Evolutionary conservation across 2,797 vertebrate genomes (phyloP), one percentile per base, ranked within the genome.

Genomic region (Danio kyathit): DNA sequence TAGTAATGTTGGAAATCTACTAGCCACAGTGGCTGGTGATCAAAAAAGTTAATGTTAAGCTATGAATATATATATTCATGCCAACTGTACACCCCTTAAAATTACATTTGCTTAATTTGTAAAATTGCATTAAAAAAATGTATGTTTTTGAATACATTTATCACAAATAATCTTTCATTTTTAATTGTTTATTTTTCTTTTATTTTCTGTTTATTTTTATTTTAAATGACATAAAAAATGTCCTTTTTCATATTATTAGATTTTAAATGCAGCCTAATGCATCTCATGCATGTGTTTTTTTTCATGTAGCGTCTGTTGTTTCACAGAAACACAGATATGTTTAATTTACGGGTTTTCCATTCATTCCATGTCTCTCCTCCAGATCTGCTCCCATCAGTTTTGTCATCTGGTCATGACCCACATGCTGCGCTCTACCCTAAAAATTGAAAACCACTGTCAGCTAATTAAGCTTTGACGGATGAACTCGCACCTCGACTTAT

Each of bases 401-500:
- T 70, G 9, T 52, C 21, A 14, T 54, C 49, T 54, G 10, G 9
- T 70, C 48, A 40, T 61, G 13, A 61, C 59, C 59, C 14, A 61
- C 6, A 16, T 40, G 13, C 38, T 70, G 16, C n/a, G 2, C 17
- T 54, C 43, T 7, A 7, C n/a, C 44, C n/a, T 65, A 48, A 48
- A 48, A 48, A 48, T 14, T 66, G 64, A 66, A 66, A 66, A 17
- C 10, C 10, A 0, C 38, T 41, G 49, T 70, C 6, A 4, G 67
- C 17, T 70, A 54, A 70, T 54, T 71, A 54, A 38, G 29, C 40
- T 54, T 54, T 71, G 10, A 54, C 38, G 2, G 67, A 71, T 71
- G 49, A 41, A 54, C 51, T 71, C 16, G 11, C 49, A 71, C 49
- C 38, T 54, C n/a, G 16, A 70, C 49, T 71, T 70, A 16, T 71